phyloP scores from a whole-genome alignment of 2,797 vertebrate species.

The Pelodytes ibericus region DNA sequence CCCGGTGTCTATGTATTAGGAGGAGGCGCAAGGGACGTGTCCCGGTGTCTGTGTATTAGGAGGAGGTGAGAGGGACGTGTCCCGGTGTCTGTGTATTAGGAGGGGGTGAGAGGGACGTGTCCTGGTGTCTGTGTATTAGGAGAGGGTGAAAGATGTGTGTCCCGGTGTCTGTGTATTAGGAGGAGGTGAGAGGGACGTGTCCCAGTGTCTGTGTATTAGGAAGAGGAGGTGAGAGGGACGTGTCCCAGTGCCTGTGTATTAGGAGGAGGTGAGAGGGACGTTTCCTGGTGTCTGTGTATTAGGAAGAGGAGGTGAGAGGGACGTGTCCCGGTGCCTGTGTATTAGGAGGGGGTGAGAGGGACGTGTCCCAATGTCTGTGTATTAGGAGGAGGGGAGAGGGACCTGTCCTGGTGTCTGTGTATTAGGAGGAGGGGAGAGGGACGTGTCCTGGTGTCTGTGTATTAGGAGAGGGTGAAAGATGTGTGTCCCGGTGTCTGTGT shows the following conservation, averaged over 20 bases:
- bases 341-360: constrained; percentile 7
- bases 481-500: constrained; percentile 33
- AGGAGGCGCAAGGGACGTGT: neutral
- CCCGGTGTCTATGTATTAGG: constrained; percentile 24
- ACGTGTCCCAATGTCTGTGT: constrained; percentile 5
- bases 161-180: constrained; percentile 21
- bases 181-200: neutral
- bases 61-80: neutral
- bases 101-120: neutral
- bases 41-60: constrained; percentile 26
- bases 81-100: constrained; percentile 17
- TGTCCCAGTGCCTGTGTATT: constrained; percentile 13
- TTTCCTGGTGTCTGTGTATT: constrained; percentile 37
- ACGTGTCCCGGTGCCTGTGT: constrained; percentile 5
- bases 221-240: neutral
- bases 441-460: constrained; percentile 1
- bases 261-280: neutral
- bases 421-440: constrained; percentile 18
- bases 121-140: constrained; percentile 45
- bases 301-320: constrained; percentile 2
- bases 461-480: constrained; percentile 3
- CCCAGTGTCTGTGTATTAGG: neutral
- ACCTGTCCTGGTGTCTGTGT: constrained; percentile 8
- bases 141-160: constrained; percentile 1
- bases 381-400: constrained; percentile 12